phyloP scores from a whole-genome alignment of 2,113 vertebrate species.

The Chloebia gouldiae region DNA sequence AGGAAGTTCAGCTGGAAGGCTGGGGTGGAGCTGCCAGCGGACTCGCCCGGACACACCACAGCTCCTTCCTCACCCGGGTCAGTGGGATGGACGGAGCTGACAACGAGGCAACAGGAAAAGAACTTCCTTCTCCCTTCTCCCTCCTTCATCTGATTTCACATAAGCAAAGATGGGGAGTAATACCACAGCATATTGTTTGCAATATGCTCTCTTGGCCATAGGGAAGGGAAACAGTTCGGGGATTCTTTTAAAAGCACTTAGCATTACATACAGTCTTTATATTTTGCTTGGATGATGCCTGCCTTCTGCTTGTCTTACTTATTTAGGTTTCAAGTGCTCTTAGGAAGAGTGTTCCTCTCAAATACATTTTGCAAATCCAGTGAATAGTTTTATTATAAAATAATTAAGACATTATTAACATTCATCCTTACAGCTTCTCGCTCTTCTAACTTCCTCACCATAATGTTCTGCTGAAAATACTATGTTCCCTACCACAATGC shows the following conservation, averaged over 20 bases:
- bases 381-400: conserved; percentile 4
- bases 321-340: conserved; percentile 35
- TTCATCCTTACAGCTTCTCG: neutral
- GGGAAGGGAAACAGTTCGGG: conserved; percentile 29
- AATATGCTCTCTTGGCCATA: conserved; percentile 61
- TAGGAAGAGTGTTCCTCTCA: neutral
- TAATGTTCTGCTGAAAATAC: neutral
- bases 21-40: neutral
- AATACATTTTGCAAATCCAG: neutral
- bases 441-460: neutral
- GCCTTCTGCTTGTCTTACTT: conserved; percentile 49
- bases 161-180: conserved; percentile 53
- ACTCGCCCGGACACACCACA: fast-evolving
- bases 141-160: conserved; percentile 1
- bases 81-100: fast-evolving
- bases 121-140: neutral
- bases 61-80: neutral
- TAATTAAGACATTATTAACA: conserved; percentile 6
- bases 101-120: neutral
- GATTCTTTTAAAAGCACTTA: conserved; percentile 58
- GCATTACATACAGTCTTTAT: conserved; percentile 35
- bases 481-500: neutral
- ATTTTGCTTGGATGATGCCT: conserved; percentile 49
- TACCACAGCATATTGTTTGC: conserved; percentile 47
- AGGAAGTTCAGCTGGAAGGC: neutral